phyloP scores from a whole-genome alignment of 2,797 vertebrate species.

The Limnodromus scolopaceus region DNA sequence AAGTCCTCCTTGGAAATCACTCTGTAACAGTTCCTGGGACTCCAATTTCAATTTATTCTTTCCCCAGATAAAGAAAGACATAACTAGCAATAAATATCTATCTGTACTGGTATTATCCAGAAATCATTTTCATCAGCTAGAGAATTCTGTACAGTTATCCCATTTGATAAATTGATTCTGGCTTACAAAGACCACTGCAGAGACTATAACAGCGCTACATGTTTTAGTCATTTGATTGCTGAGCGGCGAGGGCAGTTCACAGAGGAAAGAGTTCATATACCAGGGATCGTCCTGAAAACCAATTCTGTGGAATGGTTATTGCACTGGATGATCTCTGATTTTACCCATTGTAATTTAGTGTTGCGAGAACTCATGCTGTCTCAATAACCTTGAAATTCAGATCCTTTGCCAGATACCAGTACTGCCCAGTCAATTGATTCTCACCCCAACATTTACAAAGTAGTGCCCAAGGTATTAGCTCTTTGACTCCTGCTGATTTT shows the following conservation, averaged over 20 bases:
- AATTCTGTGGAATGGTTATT: background rate
- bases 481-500: background rate
- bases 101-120: background rate
- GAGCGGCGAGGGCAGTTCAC: background rate
- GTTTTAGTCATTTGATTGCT: conserved; percentile 5
- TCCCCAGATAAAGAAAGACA: background rate
- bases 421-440: background rate
- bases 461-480: background rate
- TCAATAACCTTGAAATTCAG: conserved; percentile 31
- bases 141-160: background rate
- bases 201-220: background rate
- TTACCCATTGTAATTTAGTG: background rate
- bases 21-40: background rate
- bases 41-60: conserved; percentile 25
- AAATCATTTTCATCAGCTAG: conserved; percentile 2
- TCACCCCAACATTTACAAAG: background rate
- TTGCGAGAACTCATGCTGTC: background rate
- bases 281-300: background rate
- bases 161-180: conserved; percentile 28
- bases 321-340: background rate
- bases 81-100: background rate
- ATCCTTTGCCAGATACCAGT: background rate
- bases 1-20: background rate
- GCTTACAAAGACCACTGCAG: background rate
- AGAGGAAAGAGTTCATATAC: background rate